These are phyloP conservation scores for Spongilla lacustris DNA, from an alignment of 37 sponge, comb jelly and placozoan species.

Conservation along the genomic window DNA sequence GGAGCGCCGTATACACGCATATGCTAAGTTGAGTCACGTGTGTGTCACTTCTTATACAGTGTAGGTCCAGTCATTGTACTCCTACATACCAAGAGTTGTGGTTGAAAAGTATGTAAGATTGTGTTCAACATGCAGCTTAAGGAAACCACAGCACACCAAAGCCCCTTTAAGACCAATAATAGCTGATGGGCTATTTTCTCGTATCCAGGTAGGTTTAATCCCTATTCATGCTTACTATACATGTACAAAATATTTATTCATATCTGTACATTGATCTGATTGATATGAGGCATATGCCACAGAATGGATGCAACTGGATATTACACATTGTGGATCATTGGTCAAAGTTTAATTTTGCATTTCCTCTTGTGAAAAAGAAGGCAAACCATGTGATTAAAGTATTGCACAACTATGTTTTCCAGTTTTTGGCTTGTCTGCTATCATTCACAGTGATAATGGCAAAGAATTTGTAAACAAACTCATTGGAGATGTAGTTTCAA, in stretches of 20 bases:
- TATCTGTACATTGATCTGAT: slow-evolving; percentile 29
- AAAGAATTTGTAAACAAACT: slow-evolving; percentile 33
- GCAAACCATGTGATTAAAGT: slow-evolving; percentile 7
- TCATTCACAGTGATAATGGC: slow-evolving; percentile 43
- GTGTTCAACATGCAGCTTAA: too few relatives aligned
- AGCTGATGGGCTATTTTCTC: slow-evolving; percentile 1
- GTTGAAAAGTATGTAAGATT: not conserved
- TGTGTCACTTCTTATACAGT: not conserved
- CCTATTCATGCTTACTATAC: not conserved
- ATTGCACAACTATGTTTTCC: slow-evolving; percentile 20
- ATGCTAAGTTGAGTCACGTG: not conserved
- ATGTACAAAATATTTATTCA: not conserved
- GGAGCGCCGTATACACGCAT: not conserved
- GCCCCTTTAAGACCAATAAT: not conserved
- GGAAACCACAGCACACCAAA: not conserved
- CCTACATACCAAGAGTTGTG: slow-evolving; percentile 1
- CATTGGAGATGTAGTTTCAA: slow-evolving; percentile 3
- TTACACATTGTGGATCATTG: slow-evolving; percentile 45
- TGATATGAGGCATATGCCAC: slow-evolving; percentile 50
- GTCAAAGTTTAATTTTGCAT: slow-evolving; percentile 59
- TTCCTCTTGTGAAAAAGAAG: slow-evolving; percentile 14
- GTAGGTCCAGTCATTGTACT: not conserved
- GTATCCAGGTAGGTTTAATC: slow-evolving; percentile 1
- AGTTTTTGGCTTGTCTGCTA: slow-evolving; percentile 35
- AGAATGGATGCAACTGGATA: slow-evolving; percentile 33